Evolutionary conservation across 92 coral and sea anemone species (phyloP).

Genomic region (Pocillopora grandis): DNA sequence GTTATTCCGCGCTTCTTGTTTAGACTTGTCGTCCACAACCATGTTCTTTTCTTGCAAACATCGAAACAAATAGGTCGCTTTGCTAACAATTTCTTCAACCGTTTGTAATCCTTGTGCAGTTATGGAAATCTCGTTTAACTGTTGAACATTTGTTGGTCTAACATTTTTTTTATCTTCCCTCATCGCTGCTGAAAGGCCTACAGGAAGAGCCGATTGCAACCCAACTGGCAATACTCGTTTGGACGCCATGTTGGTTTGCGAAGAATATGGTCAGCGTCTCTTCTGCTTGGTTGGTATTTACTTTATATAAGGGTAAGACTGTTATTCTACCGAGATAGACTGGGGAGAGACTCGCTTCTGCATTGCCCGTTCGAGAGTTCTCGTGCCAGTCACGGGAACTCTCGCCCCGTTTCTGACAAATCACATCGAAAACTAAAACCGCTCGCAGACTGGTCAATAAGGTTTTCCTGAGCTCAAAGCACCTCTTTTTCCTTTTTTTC

Average conservation of each 20-base stretch:
- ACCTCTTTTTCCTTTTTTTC: too few relatives aligned
- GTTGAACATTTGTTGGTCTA: constrained; percentile 26
- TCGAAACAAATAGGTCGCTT: constrained; percentile 55
- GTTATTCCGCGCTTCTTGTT: constrained; percentile 42
- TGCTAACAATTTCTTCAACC: constrained; percentile 64
- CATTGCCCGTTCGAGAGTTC: too few relatives aligned
- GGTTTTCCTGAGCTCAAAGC: too few relatives aligned
- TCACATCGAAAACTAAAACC: too few relatives aligned
- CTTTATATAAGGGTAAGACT: too few relatives aligned
- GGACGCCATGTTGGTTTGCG: constrained; percentile 33
- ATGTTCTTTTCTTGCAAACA: constrained; percentile 48
- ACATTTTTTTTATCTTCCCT: constrained; percentile 42
- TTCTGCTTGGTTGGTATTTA: neutral
- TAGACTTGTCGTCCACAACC: constrained; percentile 46
- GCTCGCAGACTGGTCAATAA: too few relatives aligned
- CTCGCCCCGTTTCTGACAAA: too few relatives aligned
- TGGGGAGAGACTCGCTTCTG: too few relatives aligned
- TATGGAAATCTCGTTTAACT: constrained; percentile 56
- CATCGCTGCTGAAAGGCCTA: constrained; percentile 10
- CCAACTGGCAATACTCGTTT: constrained; percentile 6
- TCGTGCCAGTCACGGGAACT: too few relatives aligned
- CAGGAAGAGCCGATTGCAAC: constrained; percentile 1
- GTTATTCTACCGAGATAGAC: too few relatives aligned
- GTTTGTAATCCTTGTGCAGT: constrained; percentile 65
- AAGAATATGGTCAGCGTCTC: constrained; percentile 6